Evolutionary conservation across 1,140 invertebrate species (phyloP), one percentile per base, ranked within the genome.

Genomic region (Protaetia brevitarsis): DNA sequence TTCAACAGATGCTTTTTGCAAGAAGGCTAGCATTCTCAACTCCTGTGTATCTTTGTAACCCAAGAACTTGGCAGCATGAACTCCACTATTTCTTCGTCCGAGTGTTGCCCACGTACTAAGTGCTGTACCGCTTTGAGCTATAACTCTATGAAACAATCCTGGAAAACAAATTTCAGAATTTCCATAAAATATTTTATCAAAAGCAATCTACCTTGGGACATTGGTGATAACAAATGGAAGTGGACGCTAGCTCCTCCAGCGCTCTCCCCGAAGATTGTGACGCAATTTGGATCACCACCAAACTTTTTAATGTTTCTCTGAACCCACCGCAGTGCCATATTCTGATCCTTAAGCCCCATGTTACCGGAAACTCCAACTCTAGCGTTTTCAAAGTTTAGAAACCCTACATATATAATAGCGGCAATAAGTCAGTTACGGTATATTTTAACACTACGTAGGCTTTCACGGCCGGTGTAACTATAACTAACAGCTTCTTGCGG

Each of bases 101-200:
- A 11, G 10, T 7, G 16, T 28, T 7, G 8, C 16, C 26, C 26
- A 59, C n/a, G 57, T 11, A 29, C 16, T 29, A 1, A 59, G 26
- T 7, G 29, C 57, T 2, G 57, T 8, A 10, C 60, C 60, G 8
- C 60, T 62, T n/a, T 62, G 29, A 26, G 60, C 60, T 13, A 62
- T 62, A 4, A 36, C 60, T 37, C 13, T 62, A n/a, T 36, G 60
- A 13, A 62, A 31, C 19, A 62, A 36, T 36, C 60, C 60, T 62
- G 11, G 11, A 51, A 27, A 59, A 59, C 19, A 29, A 5, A 6
- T 30, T 16, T n/a, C 23, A 19, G 23, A 19, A n/a, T 11, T 56
- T n/a, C 2, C 2, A 4, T n/a, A 2, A 10, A 10, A 7, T 34
- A n/a, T n/a, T n/a, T 7, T 7, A 34, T 34, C 8, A 23, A 29